Conservation (phyloP, 2,888 invertebrate genomes). For the Prosapia bicincta region DNA sequence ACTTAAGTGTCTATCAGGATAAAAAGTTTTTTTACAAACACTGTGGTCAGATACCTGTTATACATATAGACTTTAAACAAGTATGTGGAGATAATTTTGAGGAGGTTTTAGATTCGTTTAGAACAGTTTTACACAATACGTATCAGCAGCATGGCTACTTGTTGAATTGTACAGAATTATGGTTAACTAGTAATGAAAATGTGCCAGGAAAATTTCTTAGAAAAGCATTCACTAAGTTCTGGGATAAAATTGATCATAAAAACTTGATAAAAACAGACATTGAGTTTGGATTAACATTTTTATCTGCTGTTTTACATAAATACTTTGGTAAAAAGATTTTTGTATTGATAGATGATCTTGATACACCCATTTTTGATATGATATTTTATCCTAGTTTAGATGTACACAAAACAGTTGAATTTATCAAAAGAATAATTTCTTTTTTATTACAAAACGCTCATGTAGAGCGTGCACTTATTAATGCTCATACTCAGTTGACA, state of each 20-base stretch:
- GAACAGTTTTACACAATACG: background rate
- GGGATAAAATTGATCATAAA: background rate
- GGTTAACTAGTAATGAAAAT: background rate
- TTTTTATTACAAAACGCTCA: background rate
- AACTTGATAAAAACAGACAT: background rate
- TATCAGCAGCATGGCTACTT: background rate
- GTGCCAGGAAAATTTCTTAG: background rate
- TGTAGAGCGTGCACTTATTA: background rate
- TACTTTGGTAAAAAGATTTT: background rate
- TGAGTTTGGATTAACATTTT: background rate
- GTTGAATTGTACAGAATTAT: background rate
- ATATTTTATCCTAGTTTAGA: background rate
- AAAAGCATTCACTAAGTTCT: background rate
- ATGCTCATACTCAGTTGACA: background rate
- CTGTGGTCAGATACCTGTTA: background rate
- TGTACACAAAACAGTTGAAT: background rate
- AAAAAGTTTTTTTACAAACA: background rate
- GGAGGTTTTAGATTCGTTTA: background rate
- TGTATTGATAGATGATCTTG: background rate
- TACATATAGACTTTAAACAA: background rate
- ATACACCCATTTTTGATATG: background rate
- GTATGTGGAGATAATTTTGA: background rate
- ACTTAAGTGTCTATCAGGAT: background rate
- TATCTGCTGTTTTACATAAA: background rate
- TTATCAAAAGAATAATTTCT: background rate